These are phyloP conservation scores for Callionymus lyra DNA, from an alignment of 2,113 vertebrate genomes.

Conservation along the genomic window DNA sequence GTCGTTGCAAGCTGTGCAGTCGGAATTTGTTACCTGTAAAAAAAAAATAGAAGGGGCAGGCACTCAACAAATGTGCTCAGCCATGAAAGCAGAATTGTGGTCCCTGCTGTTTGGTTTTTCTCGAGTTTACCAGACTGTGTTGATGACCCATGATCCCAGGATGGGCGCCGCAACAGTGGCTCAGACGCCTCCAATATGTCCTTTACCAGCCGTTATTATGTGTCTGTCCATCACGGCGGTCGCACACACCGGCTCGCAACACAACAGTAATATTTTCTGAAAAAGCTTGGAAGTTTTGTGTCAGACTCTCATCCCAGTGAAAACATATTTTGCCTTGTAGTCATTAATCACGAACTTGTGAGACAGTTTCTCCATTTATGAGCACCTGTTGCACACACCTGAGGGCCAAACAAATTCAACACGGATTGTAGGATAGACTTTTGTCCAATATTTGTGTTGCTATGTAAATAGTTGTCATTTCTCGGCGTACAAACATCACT, in stretches of 20 bases:
- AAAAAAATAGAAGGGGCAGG: slow-evolving; percentile 36
- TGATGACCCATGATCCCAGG: slow-evolving; percentile 38
- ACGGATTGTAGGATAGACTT: slow-evolving; percentile 30
- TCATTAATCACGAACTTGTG: slow-evolving; percentile 58
- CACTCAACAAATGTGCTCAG: slow-evolving; percentile 27
- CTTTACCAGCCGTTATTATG: slow-evolving; percentile 7
- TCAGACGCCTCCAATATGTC: slow-evolving; percentile 21
- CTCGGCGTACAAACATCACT: no score
- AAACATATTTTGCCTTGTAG: slow-evolving; percentile 48
- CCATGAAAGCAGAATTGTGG: slow-evolving; percentile 45
- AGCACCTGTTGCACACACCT: no score
- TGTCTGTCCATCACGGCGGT: slow-evolving; percentile 6
- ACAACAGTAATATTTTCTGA: no score
- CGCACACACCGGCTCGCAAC: slow-evolving; percentile 1
- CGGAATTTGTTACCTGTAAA: slow-evolving; percentile 8
- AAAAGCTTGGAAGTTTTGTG: no score
- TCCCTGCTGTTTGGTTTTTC: slow-evolving; percentile 22
- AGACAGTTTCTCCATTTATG: slow-evolving; percentile 60
- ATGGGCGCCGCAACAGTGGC: slow-evolving; percentile 5
- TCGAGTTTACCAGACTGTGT: slow-evolving; percentile 25
- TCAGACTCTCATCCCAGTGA: no score
- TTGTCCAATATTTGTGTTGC: no score
- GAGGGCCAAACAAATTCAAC: slow-evolving; percentile 13
- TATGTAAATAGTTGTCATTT: no score
- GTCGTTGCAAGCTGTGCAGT: slow-evolving; percentile 11